These are phyloP conservation scores for Dicycla oo DNA, from an alignment of 2,888 invertebrate species.

Conservation along the genomic window DNA sequence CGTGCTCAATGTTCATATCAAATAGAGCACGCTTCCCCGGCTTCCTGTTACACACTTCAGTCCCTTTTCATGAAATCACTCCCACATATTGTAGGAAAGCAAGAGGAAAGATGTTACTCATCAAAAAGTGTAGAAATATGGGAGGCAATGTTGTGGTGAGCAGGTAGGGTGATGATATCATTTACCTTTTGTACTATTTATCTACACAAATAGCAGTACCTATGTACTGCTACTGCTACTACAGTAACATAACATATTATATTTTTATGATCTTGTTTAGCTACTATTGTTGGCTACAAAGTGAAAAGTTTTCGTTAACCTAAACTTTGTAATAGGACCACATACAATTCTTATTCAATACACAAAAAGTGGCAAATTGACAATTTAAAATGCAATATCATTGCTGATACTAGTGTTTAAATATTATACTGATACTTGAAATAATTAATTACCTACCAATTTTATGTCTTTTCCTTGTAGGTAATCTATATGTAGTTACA, in stretches of 20 bases:
- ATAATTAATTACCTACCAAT: background rate
- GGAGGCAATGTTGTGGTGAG: too few species aligned
- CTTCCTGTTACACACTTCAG: too few species aligned
- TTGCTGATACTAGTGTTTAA: slow-evolving; percentile 15
- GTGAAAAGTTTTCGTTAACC: background rate
- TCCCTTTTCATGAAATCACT: too few species aligned
- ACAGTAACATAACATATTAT: background rate
- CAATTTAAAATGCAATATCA: slow-evolving; percentile 14
- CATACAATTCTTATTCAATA: background rate
- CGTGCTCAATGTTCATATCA: too few species aligned
- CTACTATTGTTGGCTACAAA: background rate
- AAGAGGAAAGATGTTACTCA: too few species aligned
- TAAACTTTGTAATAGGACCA: background rate
- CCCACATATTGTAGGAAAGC: too few species aligned
- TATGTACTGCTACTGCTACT: too few species aligned
- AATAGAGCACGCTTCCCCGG: too few species aligned
- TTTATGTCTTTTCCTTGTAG: background rate
- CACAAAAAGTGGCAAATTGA: background rate
- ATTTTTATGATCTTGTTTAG: background rate
- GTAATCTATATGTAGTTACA: too few species aligned
- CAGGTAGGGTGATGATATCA: too few species aligned
- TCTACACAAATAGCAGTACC: background rate
- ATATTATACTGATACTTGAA: slow-evolving; percentile 1
- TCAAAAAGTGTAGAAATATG: too few species aligned
- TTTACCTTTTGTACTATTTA: background rate